These are phyloP conservation scores for Orycteropus afer DNA, from an alignment of 2,113 vertebrate species.

Conservation along the genomic window DNA sequence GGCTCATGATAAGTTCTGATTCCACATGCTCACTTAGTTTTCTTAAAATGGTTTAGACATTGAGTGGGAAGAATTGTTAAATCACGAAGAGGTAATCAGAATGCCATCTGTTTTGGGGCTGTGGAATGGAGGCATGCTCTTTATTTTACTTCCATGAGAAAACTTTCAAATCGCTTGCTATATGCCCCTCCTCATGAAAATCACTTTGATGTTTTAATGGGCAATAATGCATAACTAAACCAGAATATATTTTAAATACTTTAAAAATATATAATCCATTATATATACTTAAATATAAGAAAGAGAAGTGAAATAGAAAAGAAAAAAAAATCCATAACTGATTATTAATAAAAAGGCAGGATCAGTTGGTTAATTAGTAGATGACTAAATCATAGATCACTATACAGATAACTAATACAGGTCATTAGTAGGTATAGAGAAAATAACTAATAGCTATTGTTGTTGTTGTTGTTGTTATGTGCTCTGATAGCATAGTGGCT, in stretches of 20 bases:
- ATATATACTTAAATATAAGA: neutral
- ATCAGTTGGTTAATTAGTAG: neutral
- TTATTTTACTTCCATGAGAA: neutral
- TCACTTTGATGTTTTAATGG: neutral
- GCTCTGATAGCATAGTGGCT: too few relatives aligned
- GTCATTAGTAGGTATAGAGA: neutral
- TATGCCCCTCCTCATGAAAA: neutral
- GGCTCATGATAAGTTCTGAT: neutral
- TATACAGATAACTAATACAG: neutral
- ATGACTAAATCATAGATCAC: neutral
- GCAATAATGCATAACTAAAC: neutral
- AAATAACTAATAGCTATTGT: too few relatives aligned
- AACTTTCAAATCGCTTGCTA: neutral
- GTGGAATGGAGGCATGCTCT: neutral
- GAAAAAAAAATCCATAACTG: neutral
- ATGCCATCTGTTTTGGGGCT: neutral
- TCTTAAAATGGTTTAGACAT: neutral
- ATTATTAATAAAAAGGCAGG: neutral
- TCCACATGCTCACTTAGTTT: slow-evolving; percentile 3
- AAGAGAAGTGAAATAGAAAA: neutral
- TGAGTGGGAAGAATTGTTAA: neutral
- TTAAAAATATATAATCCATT: neutral
- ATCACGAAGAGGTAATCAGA: neutral
- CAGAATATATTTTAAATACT: neutral
- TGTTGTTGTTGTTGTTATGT: too few relatives aligned